These are phyloP conservation scores for Drosophila bunnanda DNA, from an alignment of 2,888 invertebrate species.

Conservation along the genomic window DNA sequence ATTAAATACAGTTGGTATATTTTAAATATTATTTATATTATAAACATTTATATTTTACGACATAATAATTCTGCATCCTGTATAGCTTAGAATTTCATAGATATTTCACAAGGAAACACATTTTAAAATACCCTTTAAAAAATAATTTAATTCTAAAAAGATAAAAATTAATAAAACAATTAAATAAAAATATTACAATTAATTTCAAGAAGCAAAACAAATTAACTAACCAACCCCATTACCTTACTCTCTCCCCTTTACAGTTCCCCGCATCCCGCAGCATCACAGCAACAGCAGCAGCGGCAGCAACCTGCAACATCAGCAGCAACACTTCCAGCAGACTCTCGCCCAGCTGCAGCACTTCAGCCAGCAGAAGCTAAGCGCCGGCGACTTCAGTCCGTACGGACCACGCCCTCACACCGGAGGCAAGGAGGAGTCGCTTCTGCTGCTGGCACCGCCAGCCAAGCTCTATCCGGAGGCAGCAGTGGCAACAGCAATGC, in stretches of 20 bases:
- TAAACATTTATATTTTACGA: background rate
- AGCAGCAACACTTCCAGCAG: conserved; percentile 46
- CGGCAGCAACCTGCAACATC: conserved; percentile 30
- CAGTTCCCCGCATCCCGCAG: conserved; percentile 27
- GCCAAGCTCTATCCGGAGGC: conserved; percentile 42
- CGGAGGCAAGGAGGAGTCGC: conserved; percentile 27
- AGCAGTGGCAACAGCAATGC: conserved; percentile 60
- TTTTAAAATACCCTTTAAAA: background rate
- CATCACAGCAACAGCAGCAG: conserved; percentile 47
- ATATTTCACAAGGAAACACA: too few relatives aligned
- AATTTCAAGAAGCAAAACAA: background rate
- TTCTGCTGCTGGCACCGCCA: conserved; percentile 23
- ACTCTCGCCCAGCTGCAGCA: conserved; percentile 48
- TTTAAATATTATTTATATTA: too few relatives aligned
- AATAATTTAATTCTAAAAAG: background rate
- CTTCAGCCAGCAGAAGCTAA: conserved; percentile 28
- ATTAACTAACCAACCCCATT: background rate
- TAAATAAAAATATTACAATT: background rate
- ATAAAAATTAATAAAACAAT: background rate
- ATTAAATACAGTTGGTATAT: too few relatives aligned
- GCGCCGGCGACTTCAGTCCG: conserved; percentile 24
- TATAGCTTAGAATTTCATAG: too few relatives aligned
- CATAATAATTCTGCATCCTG: too few relatives aligned
- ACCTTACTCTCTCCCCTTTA: background rate
- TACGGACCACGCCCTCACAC: conserved; percentile 28